These are phyloP conservation scores for Psittacus erithacus DNA, from an alignment of 2,113 vertebrate species.

Conservation along the genomic window DNA sequence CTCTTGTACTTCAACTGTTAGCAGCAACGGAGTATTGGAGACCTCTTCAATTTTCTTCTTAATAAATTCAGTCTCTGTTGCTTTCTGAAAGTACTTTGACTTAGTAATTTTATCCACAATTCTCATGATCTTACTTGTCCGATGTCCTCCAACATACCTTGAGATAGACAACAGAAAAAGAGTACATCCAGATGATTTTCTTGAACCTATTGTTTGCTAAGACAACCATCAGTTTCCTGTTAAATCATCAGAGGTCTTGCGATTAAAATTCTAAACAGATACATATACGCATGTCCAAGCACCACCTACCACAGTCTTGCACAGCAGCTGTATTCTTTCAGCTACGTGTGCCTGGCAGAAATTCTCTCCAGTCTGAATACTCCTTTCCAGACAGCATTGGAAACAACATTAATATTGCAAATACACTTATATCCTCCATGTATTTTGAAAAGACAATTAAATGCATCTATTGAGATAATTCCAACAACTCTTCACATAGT, in stretches of 20 bases:
- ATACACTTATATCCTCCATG: neutral
- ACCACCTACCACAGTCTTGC: neutral
- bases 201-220: neutral
- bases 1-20: slow-evolving; percentile 97
- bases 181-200: neutral
- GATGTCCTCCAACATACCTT: slow-evolving; percentile 90
- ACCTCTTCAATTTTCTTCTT: slow-evolving; percentile 99
- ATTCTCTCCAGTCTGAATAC: neutral
- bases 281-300: neutral
- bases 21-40: slow-evolving; percentile 94
- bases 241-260: neutral
- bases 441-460: neutral
- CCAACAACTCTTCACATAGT: neutral
- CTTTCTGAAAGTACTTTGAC: slow-evolving; percentile 99
- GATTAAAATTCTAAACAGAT: neutral
- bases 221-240: neutral
- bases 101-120: slow-evolving; percentile 99
- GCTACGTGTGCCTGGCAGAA: neutral
- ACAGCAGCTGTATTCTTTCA: neutral
- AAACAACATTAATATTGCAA: neutral
- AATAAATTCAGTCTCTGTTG: slow-evolving; percentile 98
- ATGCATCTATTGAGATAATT: neutral
- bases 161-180: neutral
- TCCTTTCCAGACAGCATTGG: neutral
- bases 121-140: slow-evolving; percentile 98